These are phyloP conservation scores for Monopterus albus DNA, from an alignment of 2,113 vertebrate species.

Conservation along the genomic window DNA sequence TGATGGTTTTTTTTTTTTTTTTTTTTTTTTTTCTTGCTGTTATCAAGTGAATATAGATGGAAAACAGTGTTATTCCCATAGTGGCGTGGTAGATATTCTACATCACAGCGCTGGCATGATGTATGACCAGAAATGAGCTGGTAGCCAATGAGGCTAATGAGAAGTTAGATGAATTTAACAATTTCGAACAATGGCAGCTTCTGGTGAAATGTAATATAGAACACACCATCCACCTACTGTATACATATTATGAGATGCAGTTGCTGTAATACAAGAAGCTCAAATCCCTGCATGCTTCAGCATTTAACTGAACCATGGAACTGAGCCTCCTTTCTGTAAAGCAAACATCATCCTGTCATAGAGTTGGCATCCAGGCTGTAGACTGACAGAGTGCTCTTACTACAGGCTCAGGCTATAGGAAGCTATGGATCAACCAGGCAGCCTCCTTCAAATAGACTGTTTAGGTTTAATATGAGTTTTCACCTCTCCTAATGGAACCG, in stretches of 20 bases:
- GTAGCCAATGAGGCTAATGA: no score
- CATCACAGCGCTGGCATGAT: no score
- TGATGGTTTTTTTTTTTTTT: background rate
- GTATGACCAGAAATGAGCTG: no score
- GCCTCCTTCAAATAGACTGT: slow-evolving; percentile 37
- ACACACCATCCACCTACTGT: no score
- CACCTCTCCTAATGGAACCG: slow-evolving; percentile 58
- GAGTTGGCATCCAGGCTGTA: slow-evolving; percentile 9
- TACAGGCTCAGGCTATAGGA: slow-evolving; percentile 30
- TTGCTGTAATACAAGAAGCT: slow-evolving; percentile 30
- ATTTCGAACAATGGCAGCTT: no score
- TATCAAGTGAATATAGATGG: no score
- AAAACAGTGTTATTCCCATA: slow-evolving; percentile 9
- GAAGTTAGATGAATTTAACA: no score
- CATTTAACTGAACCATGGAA: slow-evolving; percentile 12
- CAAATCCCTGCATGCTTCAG: background rate
- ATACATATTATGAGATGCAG: no score
- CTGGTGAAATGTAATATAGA: background rate
- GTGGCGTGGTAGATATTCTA: no score
- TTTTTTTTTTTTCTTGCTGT: slow-evolving; percentile 2
- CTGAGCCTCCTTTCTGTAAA: slow-evolving; percentile 23
- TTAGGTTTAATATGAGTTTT: slow-evolving; percentile 66
- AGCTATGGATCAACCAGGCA: slow-evolving; percentile 44
- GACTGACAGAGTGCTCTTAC: slow-evolving; percentile 24
- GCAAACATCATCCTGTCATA: slow-evolving; percentile 36